Base-by-base conservation (phyloP, 2,888 invertebrate genomes). In the Pseudoips prasinana region DNA sequence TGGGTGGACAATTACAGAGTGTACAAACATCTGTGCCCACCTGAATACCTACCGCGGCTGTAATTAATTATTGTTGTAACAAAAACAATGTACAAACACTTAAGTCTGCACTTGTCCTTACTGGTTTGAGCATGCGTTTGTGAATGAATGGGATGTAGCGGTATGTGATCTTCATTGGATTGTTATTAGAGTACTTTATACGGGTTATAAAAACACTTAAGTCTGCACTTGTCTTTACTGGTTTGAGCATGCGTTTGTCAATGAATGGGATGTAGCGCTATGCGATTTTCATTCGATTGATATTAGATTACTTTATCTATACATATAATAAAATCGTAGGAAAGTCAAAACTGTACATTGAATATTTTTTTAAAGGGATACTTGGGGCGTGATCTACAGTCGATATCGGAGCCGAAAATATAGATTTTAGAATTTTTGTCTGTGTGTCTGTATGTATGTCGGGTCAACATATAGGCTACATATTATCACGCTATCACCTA, bases 1-100 rank as follows among this genome's bases (percentile, higher is more conserved):
- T 85, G 80, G 85, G 85, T 66, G 83, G 82, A 81, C 80, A 72
- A 81, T 83, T 79, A 78, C 70, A 56, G 68, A 73, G 77, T 77
- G 71, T 67, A 58, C 77, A 72, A 76, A 80, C 78, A 79, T 73
- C 73, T 69, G 68, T 64, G 77, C 83, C 84, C 83, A 83, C 83
- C 71, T 71, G 66, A 74, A 65, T 71, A 60, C 66, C 64, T 67
- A 60, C 63, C 53, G 43, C 53, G 58, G 52, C 55, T 37, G 62
- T 78, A 78, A 82, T 80, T 82, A 79, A 83, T 82, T 73, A 67
- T 70, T 60, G 67, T 58, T 64, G 58, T 49, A 58, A 63, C 77
- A 77, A 79, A 84, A 83, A 85, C 86, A 84, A 86, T 82, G 77
- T 75, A 70, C 71, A 62, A 75, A 73, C 75, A 68, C 71, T 67